Base-by-base conservation (phyloP, 53 echinoderm and acorn worm genomes). In the Arbacia lixula region DNA sequence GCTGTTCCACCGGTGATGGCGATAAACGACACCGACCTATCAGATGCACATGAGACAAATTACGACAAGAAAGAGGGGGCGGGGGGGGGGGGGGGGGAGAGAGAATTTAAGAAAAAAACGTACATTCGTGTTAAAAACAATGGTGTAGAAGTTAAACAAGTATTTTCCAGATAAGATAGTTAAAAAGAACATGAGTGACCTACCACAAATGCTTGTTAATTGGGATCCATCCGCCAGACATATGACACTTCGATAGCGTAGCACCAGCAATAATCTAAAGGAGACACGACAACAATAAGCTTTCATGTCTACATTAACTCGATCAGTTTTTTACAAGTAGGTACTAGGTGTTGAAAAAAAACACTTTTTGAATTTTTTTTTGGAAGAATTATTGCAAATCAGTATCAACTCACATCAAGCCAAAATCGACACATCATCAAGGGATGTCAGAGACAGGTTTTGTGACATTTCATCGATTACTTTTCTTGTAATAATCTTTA, bases 161-260 rank as follows among this genome's bases (percentile, higher is more conserved):
- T 58, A 2, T 22, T 3, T 21, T 58, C 58, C 6, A 16, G 9
- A 26, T 68, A 39, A 46, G 14, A 10, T 46, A 46, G 46, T 10
- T 10, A 46, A 46, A 46, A 46, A 46, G 14, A 46, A 46, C 46
- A 46, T 46, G 46, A 14, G 14, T 16, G n/a, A 3, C 72, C 29
- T 72, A 72, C 72, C 72, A 72, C 5, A 72, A 10, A 2, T 43
- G 46, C 31, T 72, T 72, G 38, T 51, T 51, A 0, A 72, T 46
- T 16, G 72, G 72, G 26, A 72, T 49, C 72, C 72, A 72, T 30
- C 72, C 72, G 33, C 50, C 72, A 14, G 72, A 49, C 52, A 72
- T 16, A 14, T 29, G 30, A n/a, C 72, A 72, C 33, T 72, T 72
- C 14, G 49, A 17, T 17, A 72, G 11, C 3, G 50, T 51, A 31